Base-by-base conservation (phyloP, 2,797 vertebrate species). In the Hybognathus amarus region DNA sequence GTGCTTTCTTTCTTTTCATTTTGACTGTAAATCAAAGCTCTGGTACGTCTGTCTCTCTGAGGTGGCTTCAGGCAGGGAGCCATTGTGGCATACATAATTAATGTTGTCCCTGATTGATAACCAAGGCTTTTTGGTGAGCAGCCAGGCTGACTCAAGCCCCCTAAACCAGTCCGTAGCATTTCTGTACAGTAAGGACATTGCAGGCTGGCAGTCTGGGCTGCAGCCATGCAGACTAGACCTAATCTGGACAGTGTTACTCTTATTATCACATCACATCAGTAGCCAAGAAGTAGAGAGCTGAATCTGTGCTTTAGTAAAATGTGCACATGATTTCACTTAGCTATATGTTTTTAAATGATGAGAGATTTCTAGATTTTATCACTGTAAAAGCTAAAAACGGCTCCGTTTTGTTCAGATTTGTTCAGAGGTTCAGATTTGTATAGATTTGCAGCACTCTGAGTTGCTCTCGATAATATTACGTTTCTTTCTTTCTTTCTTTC, bases 71-170 rank as follows among this genome's bases (percentile, higher is more conserved):
- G 83, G 56, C 75, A 27, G 59, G 5, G 30, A 56, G 33, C 76
- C 76, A 47, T 79, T 50, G 82, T 83, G 77, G 56, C 73, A 70
- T 67, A 83, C 79, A 81, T 91, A 85, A 91, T 91, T 86, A 85
- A 89, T 87, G 86, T 87, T 87, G 75, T 85, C 85, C 83, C 82
- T 73, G 87, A 88, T 86, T 88, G 86, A 90, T 86, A 87, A 79
- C 77, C 80, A 85, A 47, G 83, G 73, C 75, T 47, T 83, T n/a
- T 68, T 85, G 83, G 68, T 76, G 59, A 82, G 50, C 80, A 47
- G 86, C 86, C 83, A 67, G 76, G 30, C 24, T 85, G 69, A 82
- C 75, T 68, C 40, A 18, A 80, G 80, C 66, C 33, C n/a, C 38
- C 54, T 68, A 82, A 79, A 36, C 36, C 73, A 89, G 59, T 69